A percentile compares a stretch with the other conserved stretches of the same genome.
These are phyloP conservation scores for Oncorhynchus gorbuscha DNA, from an alignment of 2,113 vertebrate species.

Conservation along the genomic window DNA sequence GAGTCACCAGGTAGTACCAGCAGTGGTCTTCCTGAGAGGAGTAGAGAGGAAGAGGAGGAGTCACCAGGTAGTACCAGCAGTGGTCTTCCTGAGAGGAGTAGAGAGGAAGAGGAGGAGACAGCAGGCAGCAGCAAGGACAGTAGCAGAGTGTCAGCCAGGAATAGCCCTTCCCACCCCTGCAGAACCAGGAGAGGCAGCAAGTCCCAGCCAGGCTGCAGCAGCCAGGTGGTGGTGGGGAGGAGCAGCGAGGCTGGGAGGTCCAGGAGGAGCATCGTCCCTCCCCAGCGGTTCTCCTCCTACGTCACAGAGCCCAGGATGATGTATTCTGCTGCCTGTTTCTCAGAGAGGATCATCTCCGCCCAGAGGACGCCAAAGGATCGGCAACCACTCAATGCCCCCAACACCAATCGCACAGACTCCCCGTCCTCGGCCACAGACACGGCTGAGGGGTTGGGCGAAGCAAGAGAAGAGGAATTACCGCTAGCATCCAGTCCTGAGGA, in stretches of 20 bases:
- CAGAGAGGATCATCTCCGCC: constrained; percentile 73
- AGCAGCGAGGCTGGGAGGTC: constrained; percentile 66
- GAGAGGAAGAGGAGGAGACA: constrained; percentile 13
- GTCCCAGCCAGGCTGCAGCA: constrained; percentile 43
- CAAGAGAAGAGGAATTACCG: not conserved
- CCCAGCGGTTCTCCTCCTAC: constrained; percentile 85
- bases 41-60: constrained; percentile 13
- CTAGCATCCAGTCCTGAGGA: constrained; percentile 1
- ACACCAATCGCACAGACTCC: constrained; percentile 47
- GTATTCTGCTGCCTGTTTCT: constrained; percentile 72
- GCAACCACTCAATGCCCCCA: constrained; percentile 15
- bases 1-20: too few species aligned
- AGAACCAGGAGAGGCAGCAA: constrained; percentile 1
- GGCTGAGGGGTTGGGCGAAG: constrained; percentile 15
- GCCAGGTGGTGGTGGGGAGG: constrained; percentile 5
- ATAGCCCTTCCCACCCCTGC: not conserved
- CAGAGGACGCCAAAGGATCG: constrained; percentile 68
- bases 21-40: too few species aligned
- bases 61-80: not conserved
- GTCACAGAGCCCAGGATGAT: constrained; percentile 82
- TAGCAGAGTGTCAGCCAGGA: constrained; percentile 12
- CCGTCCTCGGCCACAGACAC: constrained; percentile 41
- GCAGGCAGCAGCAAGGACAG: constrained; percentile 15
- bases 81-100: not conserved
- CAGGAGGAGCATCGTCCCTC: constrained; percentile 83